Conservation (phyloP, 2,888 invertebrate genomes). For the Sericinus montela region DNA sequence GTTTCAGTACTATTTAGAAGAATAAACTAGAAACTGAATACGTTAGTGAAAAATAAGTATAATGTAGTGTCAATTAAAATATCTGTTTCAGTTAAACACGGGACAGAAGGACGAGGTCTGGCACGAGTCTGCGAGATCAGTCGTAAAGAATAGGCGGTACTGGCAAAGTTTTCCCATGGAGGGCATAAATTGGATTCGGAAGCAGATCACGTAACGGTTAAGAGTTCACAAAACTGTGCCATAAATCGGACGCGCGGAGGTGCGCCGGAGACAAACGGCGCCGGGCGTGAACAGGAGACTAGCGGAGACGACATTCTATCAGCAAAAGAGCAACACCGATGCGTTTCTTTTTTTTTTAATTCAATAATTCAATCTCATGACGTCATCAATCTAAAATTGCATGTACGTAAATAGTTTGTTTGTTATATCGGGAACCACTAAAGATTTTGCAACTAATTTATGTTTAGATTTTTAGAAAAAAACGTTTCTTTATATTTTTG, state of each 20-base stretch:
- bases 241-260: slow-evolving; percentile 78
- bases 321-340: too few relatives aligned
- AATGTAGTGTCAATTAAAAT: slow-evolving; percentile 7
- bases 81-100: slow-evolving; percentile 7
- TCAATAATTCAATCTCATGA: too few relatives aligned
- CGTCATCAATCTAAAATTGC: too few relatives aligned
- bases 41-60: neutral
- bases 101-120: slow-evolving; percentile 25
- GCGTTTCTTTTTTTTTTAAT: too few relatives aligned
- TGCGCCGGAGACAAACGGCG: slow-evolving; percentile 77
- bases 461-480: too few relatives aligned
- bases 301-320: slow-evolving; percentile 21
- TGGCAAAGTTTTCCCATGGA: slow-evolving; percentile 71
- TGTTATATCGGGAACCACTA: too few relatives aligned
- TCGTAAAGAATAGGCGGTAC: slow-evolving; percentile 72
- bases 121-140: slow-evolving; percentile 51
- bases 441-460: too few relatives aligned
- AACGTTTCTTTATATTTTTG: too few relatives aligned
- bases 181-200: slow-evolving; percentile 77
- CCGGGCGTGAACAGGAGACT: slow-evolving; percentile 41
- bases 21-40: too few relatives aligned
- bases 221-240: slow-evolving; percentile 79
- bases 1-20: too few relatives aligned
- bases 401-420: too few relatives aligned
- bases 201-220: slow-evolving; percentile 79